Evolutionary conservation across 2,797 vertebrate species (phyloP), one percentile per base, ranked within the genome.

Genomic region (Oceanodroma leucorhoa): DNA sequence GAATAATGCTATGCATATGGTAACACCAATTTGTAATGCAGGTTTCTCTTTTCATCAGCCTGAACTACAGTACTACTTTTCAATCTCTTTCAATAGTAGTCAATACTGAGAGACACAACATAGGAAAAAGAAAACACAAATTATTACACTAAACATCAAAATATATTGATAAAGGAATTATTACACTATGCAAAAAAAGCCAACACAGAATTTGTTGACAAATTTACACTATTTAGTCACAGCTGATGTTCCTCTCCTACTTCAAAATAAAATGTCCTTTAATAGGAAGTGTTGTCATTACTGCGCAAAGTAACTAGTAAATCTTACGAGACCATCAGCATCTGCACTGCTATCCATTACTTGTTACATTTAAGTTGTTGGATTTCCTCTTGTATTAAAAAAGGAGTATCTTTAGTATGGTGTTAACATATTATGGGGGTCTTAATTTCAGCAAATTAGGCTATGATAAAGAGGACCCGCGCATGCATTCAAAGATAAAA

Each of bases 181-280:
- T 43, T 88, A 91, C 45, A 57, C 45, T 58, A 57, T 45, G n/a
- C 14, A 93, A 94, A 90, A 53, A n/a, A 55, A 41, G 50, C 43
- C 50, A 93, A 57, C 53, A 72, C 58, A 79, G 91, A 90, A 83
- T 87, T 48, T 91, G n/a, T 19, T 91, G 84, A 92, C 43, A 95
- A 94, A 89, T 93, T 83, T 62, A 94, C 71, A 89, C 79, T 93
- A 79, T 85, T 75, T 66, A 87, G 76, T 87, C 85, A 95, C 71
- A 96, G 87, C 43, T 93, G 92, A 89, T 67, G n/a, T 45, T 64
- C 66, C 62, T 57, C 76, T 76, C 76, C 90, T 71, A 93, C 72
- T 94, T 96, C 62, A 87, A 96, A 90, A 95, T 77, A 94, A 94
- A 93, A 87, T 71, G 80, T 78, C 30, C 48, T 58, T 80, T 73